Base-by-base conservation (phyloP, 2,113 vertebrate species). In the Oreochromis niloticus region DNA sequence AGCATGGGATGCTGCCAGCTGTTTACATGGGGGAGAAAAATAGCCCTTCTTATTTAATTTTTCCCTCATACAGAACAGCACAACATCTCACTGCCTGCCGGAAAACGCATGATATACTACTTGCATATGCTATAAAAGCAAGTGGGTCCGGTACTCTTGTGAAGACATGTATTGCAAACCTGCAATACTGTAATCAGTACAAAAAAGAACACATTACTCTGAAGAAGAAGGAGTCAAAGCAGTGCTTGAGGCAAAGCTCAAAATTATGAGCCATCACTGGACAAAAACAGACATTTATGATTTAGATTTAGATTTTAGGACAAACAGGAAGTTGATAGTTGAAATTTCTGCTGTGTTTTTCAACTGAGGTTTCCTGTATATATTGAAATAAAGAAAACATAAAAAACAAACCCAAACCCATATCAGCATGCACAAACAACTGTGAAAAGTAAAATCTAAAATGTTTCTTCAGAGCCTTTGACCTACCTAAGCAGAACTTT, bases 1-100 rank as follows among this genome's bases (percentile, higher is more conserved):
- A 98, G 97, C 96, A 97, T 96, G 97, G 96, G 97, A 97, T 97
- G 96, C 96, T 97, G 97, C 97, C 98, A 99, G 97, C 98, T 99
- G 98, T 98, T 99, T 98, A 97, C 95, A 97, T 96, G 96, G 96
- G 96, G 96, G 97, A 97, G 97, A 97, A 97, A 97, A 98, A 98
- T 97, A 97, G 97, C 94, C 94, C 94, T 95, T 97, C 94, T 95
- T 96, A 91, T 97, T 97, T 96, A 91, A 96, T 96, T 96, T 92
- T 97, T 96, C 90, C 93, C 93, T 96, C 94, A 95, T 91, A 96
- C 94, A 84, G 86, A 95, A 90, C n/a, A 91, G 83, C 86, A 61
- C 36, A 80, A 85, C 78, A 85, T 86, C 68, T 81, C 82, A 80
- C 84, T 86, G 32, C 82, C 87, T 85, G 30, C 57, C 17, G 19